A percentile compares a stretch with the other conserved stretches of the same genome.
Conservation (phyloP, 2,888 invertebrate species). For the Epicampocera succincta region DNA sequence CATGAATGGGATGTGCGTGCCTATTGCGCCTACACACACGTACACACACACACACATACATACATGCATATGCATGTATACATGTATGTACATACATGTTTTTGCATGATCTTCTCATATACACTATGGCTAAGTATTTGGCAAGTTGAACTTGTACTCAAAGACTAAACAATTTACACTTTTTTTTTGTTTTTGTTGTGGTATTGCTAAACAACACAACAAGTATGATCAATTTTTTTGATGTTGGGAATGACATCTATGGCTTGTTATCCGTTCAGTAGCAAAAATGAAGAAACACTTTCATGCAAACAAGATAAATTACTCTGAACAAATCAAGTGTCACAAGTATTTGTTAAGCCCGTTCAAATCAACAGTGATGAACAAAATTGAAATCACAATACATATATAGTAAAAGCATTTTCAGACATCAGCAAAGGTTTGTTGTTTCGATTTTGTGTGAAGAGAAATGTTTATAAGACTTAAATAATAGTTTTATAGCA, state of each 20-base stretch:
- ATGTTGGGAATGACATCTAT: conserved; percentile 44
- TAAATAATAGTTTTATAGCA: too few species aligned
- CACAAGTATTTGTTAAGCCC: conserved; percentile 17
- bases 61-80: neutral
- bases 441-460: too few species aligned
- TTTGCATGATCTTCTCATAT: conserved; percentile 1
- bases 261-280: conserved; percentile 33
- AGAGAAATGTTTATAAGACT: too few species aligned
- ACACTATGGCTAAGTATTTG: too few species aligned
- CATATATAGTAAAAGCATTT: too few species aligned
- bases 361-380: conserved; percentile 14
- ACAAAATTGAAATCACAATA: conserved; percentile 1
- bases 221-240: conserved; percentile 51
- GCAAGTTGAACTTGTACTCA: conserved; percentile 40
- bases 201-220: conserved; percentile 42
- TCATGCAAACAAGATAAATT: conserved; percentile 34
- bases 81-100: neutral
- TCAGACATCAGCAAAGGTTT: too few species aligned
- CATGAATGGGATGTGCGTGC: neutral
- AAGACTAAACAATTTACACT: conserved; percentile 30
- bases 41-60: neutral
- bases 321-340: conserved; percentile 41
- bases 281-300: conserved; percentile 9
- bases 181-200: conserved; percentile 36
- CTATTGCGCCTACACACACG: neutral